Base-by-base conservation (phyloP, 1,140 invertebrate genomes). In the Euglossa dilemma region DNA sequence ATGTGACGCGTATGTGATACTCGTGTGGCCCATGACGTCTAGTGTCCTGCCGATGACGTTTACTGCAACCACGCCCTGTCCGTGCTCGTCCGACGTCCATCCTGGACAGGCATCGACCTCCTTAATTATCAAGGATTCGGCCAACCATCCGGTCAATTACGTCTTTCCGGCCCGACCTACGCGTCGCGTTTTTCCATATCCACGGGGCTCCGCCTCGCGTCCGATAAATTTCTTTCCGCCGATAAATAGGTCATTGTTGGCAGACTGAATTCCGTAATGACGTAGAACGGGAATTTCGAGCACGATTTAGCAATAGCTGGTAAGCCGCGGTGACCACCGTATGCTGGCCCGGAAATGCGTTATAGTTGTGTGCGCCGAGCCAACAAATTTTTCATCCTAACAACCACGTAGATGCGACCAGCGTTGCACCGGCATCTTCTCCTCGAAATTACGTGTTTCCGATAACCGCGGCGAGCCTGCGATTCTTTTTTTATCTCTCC, bases 1-100 rank as follows among this genome's bases (percentile, higher is more conserved):
- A 92, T 91, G 82, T 74, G 90, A 92, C 88, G 89, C 91, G 88
- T 91, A 86, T 88, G 90, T 87, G 91, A 92, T 90, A 87, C 86
- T 87, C 82, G 87, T 80, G 90, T 91, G 91, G 91, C 88, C 79
- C 80, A 66, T 93, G 92, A 93, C 92, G 88, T 93, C 89, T 92
- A 93, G 91, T 93, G 90, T 69, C 83, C 91, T 93, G 92, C 85
- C 73, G 84, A 87, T 93, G 92, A 93, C 91, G 88, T 92, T 93
- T 92, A 92, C 91, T 91, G 91, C 86, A 89, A 89, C 91, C 90
- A 92, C 91, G 90, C 89, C 91, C 90, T 91, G 91, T 89, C 85
- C 90, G 90, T 90, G 91, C 89, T 83, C 83, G 81, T 85, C 79
- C 86, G 85, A 87, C 84, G 91, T 86, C 85, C 88, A 85, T 87